Percentiles rank a stretch among this genome's conserved stretches.
Conservation (phyloP, 2,797 vertebrate genomes). For the Epinephelus malabaricus region DNA sequence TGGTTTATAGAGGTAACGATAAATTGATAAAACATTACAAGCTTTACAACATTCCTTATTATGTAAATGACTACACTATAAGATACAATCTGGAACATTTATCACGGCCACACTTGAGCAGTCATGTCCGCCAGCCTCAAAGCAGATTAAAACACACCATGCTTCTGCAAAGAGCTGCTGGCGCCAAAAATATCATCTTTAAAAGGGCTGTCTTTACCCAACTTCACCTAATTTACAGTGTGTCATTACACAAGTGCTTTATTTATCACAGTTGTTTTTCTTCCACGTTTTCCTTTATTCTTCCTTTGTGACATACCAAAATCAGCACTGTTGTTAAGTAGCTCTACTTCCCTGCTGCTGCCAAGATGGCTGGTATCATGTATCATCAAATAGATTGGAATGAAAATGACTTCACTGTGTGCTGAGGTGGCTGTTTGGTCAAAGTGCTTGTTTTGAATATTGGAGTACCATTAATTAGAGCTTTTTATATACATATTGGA, state of each 20-base stretch:
- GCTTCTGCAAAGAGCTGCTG: neutral
- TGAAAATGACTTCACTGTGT: neutral
- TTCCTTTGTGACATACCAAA: neutral
- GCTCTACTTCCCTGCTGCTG: neutral
- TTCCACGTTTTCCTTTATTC: neutral
- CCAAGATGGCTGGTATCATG: neutral
- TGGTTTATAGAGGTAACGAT: too few species aligned
- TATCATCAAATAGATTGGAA: neutral
- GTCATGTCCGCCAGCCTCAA: neutral
- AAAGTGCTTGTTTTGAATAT: neutral
- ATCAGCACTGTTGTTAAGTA: neutral
- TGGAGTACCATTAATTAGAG: neutral
- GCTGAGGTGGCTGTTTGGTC: neutral
- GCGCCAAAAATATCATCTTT: neutral
- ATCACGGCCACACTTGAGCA: neutral
- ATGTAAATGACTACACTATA: neutral
- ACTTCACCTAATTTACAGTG: neutral
- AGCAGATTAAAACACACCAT: neutral
- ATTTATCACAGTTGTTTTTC: neutral
- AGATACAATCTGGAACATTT: neutral
- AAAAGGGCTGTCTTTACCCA: neutral
- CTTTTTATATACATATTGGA: neutral
- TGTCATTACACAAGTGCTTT: neutral
- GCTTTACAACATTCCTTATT: neutral
- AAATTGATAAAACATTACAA: neutral